Evolutionary conservation across 2,797 vertebrate genomes (phyloP), one percentile per base, ranked within the genome.

Genomic region (Botia kubotai): DNA sequence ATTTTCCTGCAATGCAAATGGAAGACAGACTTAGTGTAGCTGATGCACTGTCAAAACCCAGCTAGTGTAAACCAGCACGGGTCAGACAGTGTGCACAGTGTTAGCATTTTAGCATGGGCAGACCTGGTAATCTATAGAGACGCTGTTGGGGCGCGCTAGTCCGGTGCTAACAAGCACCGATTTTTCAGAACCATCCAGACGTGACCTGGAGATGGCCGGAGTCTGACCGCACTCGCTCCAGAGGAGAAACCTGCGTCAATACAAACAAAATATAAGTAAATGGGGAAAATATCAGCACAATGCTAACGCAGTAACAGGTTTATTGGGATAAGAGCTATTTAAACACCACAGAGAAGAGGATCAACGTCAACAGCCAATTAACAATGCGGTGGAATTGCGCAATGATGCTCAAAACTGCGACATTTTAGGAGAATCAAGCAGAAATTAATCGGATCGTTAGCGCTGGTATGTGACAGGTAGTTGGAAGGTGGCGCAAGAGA

Each of bases 201-300:
- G 92, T 70, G 95, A 92, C 87, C 91, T 95, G 83, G 93, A 93
- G 86, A 96, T 95, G 82, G 93, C 93, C 4, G 96, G 95, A 76
- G 86, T 93, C 75, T 95, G 95, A 58, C 96, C 96, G 95, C 95
- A 96, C 86, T 96, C 95, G 75, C 95, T 95, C 96, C 96, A 96
- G 89, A 96, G 95, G 75, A 96, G 90, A 88, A 95, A 94, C 82
- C 96, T 96, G 89, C 17, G n/a, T 66, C 53, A 58, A 83, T 23
- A 26, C n/a, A 79, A 80, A 21, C 13, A 48, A 36, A n/a, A 29
- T 0, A 63, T 1, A 12, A 39, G 68, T 71, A 46, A 76, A 70
- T 2, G 12, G 19, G 60, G 8, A 57, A 39, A 66, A 48, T 26
- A 46, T 58, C 5, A 13, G 57, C 14, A 46, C 5, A 55, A 39